phyloP scores from a whole-genome alignment of 1,140 invertebrate species.

The Drosophila prosaltans region DNA sequence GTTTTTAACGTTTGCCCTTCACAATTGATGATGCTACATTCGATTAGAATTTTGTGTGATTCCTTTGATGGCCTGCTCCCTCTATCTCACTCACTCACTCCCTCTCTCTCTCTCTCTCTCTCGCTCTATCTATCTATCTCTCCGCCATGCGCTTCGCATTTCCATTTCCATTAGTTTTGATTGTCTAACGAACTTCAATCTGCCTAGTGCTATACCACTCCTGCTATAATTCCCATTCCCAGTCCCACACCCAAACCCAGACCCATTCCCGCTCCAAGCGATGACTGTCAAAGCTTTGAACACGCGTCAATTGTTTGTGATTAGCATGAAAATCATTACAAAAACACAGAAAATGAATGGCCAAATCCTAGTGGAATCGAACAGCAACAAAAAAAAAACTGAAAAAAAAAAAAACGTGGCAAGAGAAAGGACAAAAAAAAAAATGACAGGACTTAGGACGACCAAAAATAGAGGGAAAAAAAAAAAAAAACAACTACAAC shows the following conservation, averaged over 20 bases:
- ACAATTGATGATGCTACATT: conserved; percentile 9
- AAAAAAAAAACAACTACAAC: conserved; percentile 34
- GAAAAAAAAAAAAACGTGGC: conserved; percentile 7
- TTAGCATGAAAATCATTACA: conserved; percentile 80
- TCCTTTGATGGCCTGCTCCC: too few relatives aligned
- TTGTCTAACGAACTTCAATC: conserved; percentile 10
- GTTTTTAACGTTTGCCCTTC: conserved; percentile 2
- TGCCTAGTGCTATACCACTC: background rate
- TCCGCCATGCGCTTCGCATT: background rate
- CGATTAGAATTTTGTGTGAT: background rate
- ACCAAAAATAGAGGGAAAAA: conserved; percentile 14
- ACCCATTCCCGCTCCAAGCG: conserved; percentile 9
- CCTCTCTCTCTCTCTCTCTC: too few relatives aligned
- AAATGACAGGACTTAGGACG: conserved; percentile 27
- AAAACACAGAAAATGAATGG: conserved; percentile 68
- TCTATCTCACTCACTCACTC: too few relatives aligned
- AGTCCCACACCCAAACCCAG: too few relatives aligned
- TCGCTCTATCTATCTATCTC: background rate
- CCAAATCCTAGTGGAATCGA: conserved; percentile 59
- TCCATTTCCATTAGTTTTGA: conserved; percentile 14
- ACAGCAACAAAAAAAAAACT: conserved; percentile 23
- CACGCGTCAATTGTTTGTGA: conserved; percentile 78
- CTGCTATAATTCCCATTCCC: too few relatives aligned
- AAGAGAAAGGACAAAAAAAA: conserved; percentile 10
- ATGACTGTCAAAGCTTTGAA: conserved; percentile 55